These are phyloP conservation scores for Galerucella calmariensis DNA, from an alignment of 2,888 invertebrate species.

Conservation along the genomic window DNA sequence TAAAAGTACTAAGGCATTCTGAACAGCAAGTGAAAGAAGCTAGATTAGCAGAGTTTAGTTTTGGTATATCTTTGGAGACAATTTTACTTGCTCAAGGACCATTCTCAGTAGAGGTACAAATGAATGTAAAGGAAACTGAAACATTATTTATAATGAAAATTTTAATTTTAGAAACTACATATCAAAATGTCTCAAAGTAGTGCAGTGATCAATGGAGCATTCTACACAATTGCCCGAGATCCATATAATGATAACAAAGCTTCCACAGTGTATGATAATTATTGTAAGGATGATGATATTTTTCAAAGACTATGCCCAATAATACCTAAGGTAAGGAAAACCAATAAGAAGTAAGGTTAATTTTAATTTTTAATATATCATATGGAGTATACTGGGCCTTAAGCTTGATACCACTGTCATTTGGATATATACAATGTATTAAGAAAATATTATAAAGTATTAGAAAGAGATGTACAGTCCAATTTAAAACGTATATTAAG, in stretches of 20 bases:
- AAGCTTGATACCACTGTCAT: too few relatives aligned
- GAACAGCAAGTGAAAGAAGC: conserved; percentile 67
- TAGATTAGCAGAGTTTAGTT: conserved; percentile 78
- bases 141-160: conserved; percentile 20
- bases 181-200: conserved; percentile 71
- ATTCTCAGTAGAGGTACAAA: conserved; percentile 81
- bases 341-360: neutral
- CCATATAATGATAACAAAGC: conserved; percentile 37
- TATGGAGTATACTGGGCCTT: too few relatives aligned
- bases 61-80: conserved; percentile 80
- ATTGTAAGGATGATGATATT: conserved; percentile 67
- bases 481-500: too few relatives aligned
- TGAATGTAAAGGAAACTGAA: neutral
- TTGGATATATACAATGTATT: too few relatives aligned
- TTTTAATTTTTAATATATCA: too few relatives aligned
- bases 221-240: conserved; percentile 67
- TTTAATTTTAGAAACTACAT: conserved; percentile 72
- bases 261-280: conserved; percentile 47
- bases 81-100: conserved; percentile 84
- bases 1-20: conserved; percentile 70
- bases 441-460: too few relatives aligned
- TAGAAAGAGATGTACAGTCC: too few relatives aligned
- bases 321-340: conserved; percentile 77
- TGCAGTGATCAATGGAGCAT: conserved; percentile 70
- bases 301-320: conserved; percentile 78